These are phyloP conservation scores for Gambusia yucatana DNA, from an alignment of 2,797 vertebrate genomes.

Conservation along the genomic window DNA sequence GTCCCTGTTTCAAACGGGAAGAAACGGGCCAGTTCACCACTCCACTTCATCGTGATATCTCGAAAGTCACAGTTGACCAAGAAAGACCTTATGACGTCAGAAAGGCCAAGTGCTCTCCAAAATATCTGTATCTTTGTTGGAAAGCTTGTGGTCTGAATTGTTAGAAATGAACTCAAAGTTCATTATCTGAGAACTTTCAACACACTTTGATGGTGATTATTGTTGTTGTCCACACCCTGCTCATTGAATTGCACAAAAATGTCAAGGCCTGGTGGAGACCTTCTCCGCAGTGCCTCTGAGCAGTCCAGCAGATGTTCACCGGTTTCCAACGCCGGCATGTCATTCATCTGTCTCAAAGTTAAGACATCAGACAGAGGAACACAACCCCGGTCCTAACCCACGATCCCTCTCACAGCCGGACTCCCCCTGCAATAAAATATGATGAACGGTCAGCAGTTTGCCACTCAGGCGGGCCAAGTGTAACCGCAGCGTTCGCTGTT, in stretches of 20 bases:
- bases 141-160: constrained; percentile 21
- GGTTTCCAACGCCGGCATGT: constrained; percentile 19
- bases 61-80: not conserved
- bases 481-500: constrained; percentile 52
- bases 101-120: not conserved
- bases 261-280: not conserved
- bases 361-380: constrained; percentile 62
- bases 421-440: constrained; percentile 62
- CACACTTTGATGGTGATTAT: not conserved
- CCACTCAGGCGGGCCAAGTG: constrained; percentile 43
- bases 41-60: not conserved
- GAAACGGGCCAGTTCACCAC: not conserved
- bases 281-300: constrained; percentile 20
- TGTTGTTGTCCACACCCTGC: not conserved
- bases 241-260: constrained; percentile 1
- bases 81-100: not conserved
- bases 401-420: constrained; percentile 52
- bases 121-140: constrained; percentile 3
- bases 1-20: not conserved
- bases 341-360: constrained; percentile 45
- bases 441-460: constrained; percentile 66
- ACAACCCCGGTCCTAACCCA: constrained; percentile 59
- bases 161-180: constrained; percentile 37
- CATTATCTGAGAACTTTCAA: constrained; percentile 30
- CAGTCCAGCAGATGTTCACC: constrained; percentile 46